Evolutionary conservation across 2,888 invertebrate genomes (phyloP).

Genomic region (Oligia fasciuncula): DNA sequence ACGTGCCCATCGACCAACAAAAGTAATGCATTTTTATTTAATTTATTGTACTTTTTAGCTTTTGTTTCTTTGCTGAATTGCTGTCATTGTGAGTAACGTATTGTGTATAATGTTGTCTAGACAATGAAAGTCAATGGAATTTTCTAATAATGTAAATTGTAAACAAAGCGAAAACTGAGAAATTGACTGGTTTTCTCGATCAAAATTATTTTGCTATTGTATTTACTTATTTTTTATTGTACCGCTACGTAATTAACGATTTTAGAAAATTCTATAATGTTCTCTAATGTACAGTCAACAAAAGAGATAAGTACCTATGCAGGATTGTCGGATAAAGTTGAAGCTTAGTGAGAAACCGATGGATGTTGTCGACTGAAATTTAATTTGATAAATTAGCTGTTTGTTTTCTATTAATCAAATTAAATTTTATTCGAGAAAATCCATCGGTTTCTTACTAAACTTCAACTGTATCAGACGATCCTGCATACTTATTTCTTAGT

Average conservation of each 20-base stretch:
- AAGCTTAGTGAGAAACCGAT: no score
- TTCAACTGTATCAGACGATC: no score
- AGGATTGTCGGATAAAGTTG: no score
- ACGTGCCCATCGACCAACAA: conserved; percentile 96
- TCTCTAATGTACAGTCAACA: neutral
- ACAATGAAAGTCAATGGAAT: conserved; percentile 26
- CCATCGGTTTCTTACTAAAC: no score
- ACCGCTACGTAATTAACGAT: neutral
- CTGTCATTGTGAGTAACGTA: conserved; percentile 29
- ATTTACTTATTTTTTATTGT: neutral
- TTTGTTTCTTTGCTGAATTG: conserved; percentile 28
- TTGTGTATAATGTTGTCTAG: conserved; percentile 22
- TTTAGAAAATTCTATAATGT: neutral
- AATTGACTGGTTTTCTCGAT: conserved; percentile 8
- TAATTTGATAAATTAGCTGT: no score
- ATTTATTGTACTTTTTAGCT: conserved; percentile 22
- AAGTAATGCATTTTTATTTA: conserved; percentile 89
- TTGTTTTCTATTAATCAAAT: no score
- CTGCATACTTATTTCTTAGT: no score
- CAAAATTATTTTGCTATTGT: conserved; percentile 15
- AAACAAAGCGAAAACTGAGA: conserved; percentile 5
- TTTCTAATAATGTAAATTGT: conserved; percentile 24
- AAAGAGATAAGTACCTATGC: no score
- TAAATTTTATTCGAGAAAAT: no score
- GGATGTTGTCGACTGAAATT: no score